Evolutionary conservation across 2,113 vertebrate genomes (phyloP).

Genomic region (Alethe castanea): DNA sequence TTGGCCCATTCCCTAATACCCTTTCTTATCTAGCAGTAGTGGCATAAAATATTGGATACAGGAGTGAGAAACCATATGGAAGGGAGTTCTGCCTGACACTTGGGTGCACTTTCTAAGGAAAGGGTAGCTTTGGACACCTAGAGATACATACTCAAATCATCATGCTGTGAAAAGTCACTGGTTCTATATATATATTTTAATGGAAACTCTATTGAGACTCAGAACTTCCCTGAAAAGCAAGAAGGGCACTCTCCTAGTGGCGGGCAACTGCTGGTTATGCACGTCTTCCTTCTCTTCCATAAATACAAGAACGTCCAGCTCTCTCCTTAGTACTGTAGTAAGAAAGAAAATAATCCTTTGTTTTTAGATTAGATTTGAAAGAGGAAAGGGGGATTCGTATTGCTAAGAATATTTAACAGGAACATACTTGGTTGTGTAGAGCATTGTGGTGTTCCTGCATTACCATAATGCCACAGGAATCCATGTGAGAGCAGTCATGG

Average conservation of each 20-base stretch:
- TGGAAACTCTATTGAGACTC: neutral
- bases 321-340: neutral
- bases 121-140: neutral
- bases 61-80: neutral
- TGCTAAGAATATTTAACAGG: neutral
- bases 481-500: neutral
- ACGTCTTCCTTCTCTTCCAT: fast-evolving
- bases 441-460: fast-evolving
- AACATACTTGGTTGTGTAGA: neutral
- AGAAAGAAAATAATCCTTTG: neutral
- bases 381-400: neutral
- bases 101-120: neutral
- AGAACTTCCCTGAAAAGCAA: neutral
- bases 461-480: neutral
- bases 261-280: neutral
- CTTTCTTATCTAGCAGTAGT: neutral
- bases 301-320: neutral
- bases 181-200: neutral
- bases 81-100: neutral
- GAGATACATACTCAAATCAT: neutral
- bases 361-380: neutral
- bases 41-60: neutral
- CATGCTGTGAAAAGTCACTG: neutral
- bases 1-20: neutral
- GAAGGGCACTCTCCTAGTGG: neutral